Conservation (phyloP, 2,888 invertebrate genomes). For the Drosophila mercatorum region DNA sequence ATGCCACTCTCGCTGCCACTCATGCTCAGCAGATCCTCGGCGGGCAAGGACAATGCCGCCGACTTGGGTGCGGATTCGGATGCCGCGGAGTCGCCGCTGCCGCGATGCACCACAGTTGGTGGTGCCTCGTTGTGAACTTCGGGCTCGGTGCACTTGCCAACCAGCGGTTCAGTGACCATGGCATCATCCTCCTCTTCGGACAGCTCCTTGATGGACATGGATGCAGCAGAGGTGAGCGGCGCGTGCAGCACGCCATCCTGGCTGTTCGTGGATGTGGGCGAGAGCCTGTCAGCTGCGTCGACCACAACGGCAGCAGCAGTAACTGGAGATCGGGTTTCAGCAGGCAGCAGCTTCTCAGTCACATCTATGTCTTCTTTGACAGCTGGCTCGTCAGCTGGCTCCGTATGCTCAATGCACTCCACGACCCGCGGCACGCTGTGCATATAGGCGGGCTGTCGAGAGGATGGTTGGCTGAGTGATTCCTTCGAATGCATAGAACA, state of each 20-base stretch:
- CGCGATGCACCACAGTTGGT: slow-evolving; percentile 56
- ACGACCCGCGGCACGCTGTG: slow-evolving; percentile 81
- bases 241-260: slow-evolving; percentile 68
- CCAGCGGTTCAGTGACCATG: slow-evolving; percentile 55
- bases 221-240: slow-evolving; percentile 69
- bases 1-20: slow-evolving; percentile 74
- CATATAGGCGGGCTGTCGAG: slow-evolving; percentile 59
- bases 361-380: slow-evolving; percentile 62
- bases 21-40: slow-evolving; percentile 71
- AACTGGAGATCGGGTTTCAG: slow-evolving; percentile 37
- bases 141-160: slow-evolving; percentile 47
- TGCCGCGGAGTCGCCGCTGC: slow-evolving; percentile 66
- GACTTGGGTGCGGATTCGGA: slow-evolving; percentile 74
- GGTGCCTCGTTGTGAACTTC: slow-evolving; percentile 29
- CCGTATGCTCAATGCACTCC: slow-evolving; percentile 69
- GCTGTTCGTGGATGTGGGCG: slow-evolving; percentile 70
- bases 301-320: slow-evolving; percentile 2
- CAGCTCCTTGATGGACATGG: slow-evolving; percentile 81
- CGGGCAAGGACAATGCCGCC: slow-evolving; percentile 76
- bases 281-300: slow-evolving; percentile 61
- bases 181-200: slow-evolving; percentile 80
- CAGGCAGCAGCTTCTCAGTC: slow-evolving; percentile 72
- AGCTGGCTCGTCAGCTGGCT: slow-evolving; percentile 36
- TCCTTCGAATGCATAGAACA: neutral
- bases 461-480: neutral